These are phyloP conservation scores for Anarrhichthys ocellatus DNA, from an alignment of 2,113 vertebrate genomes.

Conservation along the genomic window DNA sequence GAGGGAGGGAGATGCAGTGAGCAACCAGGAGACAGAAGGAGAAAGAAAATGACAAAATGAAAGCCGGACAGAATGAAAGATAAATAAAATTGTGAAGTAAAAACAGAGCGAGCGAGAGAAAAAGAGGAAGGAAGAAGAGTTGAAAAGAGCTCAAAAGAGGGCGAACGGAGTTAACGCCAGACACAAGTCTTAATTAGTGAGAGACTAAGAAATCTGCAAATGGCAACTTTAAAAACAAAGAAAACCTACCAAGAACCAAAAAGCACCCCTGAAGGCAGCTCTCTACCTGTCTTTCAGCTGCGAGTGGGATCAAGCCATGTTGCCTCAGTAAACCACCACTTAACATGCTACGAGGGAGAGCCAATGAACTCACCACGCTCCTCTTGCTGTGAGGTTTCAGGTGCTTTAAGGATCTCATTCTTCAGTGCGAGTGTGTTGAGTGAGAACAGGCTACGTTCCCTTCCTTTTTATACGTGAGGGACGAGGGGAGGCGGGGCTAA, in stretches of 20 bases:
- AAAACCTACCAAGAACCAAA: not conserved
- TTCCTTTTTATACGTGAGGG: conserved; percentile 72
- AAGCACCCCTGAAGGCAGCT: conserved; percentile 5
- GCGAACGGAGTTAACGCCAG: conserved; percentile 11
- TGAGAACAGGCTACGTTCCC: conserved; percentile 65
- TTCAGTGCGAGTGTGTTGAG: conserved; percentile 68
- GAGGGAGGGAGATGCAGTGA: conserved; percentile 31
- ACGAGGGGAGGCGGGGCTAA: conserved; percentile 66
- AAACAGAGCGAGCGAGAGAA: conserved; percentile 15
- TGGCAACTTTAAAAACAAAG: conserved; percentile 51
- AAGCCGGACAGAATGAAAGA: conserved; percentile 68
- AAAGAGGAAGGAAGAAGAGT: conserved; percentile 30
- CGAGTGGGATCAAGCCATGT: not conserved
- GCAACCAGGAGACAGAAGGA: conserved; percentile 62
- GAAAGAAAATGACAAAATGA: conserved; percentile 70
- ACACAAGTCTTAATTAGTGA: conserved; percentile 20
- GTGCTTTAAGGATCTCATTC: conserved; percentile 86
- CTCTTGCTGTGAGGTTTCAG: conserved; percentile 84
- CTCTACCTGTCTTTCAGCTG: conserved; percentile 12
- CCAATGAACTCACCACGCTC: conserved; percentile 80
- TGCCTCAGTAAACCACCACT: conserved; percentile 20
- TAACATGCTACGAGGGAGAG: conserved; percentile 40
- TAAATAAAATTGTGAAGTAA: conserved; percentile 24
- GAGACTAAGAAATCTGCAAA: not conserved
- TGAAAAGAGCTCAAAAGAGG: conserved; percentile 15